Percentiles rank a stretch among this genome's conserved stretches.
These are phyloP conservation scores for Percina caprodes DNA, from an alignment of 2,113 vertebrate species.

Conservation along the genomic window DNA sequence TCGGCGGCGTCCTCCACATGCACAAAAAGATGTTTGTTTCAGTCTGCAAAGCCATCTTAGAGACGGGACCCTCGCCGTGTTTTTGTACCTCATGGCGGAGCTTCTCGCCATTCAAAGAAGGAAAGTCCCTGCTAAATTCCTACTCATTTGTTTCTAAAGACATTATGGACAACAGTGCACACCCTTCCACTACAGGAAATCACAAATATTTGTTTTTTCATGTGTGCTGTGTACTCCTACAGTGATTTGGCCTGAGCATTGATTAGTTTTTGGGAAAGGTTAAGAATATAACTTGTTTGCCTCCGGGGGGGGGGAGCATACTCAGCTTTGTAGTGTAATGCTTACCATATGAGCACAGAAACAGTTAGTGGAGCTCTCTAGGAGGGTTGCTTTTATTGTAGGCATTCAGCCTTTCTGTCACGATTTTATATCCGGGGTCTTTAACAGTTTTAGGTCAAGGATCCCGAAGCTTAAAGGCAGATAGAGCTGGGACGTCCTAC, in stretches of 20 bases:
- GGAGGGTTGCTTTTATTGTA: constrained; percentile 1
- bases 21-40: constrained; percentile 76
- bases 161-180: neutral
- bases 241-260: neutral
- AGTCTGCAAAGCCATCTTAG: constrained; percentile 33
- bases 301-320: neutral
- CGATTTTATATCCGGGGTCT: neutral
- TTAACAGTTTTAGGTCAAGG: too few relatives aligned
- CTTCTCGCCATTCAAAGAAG: constrained; percentile 25
- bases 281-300: constrained; percentile 13
- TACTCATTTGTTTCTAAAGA: neutral
- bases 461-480: too few relatives aligned
- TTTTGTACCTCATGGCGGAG: constrained; percentile 18
- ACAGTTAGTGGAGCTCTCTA: neutral
- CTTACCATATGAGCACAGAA: constrained; percentile 29
- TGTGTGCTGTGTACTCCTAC: neutral
- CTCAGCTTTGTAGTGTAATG: constrained; percentile 30
- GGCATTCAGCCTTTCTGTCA: neutral
- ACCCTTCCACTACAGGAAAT: neutral
- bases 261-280: constrained; percentile 4
- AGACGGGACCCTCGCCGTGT: constrained; percentile 18
- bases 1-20: constrained; percentile 39
- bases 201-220: neutral
- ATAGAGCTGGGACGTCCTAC: too few relatives aligned
- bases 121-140: constrained; percentile 52